Evolutionary conservation across 1,140 invertebrate genomes (phyloP).

Genomic region (Lepidurus packardi): DNA sequence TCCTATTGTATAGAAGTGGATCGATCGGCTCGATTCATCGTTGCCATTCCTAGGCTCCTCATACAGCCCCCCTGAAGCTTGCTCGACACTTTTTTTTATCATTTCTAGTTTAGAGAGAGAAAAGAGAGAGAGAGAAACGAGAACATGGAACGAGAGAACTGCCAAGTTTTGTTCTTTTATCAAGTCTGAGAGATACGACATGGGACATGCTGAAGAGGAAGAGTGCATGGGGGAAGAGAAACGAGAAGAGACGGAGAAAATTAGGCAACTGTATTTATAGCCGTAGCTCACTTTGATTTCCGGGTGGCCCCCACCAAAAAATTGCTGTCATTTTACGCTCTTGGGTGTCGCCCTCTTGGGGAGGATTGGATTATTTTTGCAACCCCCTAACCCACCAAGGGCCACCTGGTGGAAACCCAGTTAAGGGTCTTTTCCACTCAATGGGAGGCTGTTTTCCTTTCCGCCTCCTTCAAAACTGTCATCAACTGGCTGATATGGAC

Average conservation of each 20-base stretch:
- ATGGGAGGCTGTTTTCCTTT: too few relatives aligned
- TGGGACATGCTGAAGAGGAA: neutral
- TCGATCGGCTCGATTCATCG: conserved; percentile 1
- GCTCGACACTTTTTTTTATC: conserved; percentile 7
- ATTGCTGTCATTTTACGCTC: neutral
- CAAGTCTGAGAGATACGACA: neutral
- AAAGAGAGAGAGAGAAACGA: neutral
- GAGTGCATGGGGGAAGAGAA: neutral
- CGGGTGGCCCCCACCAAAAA: neutral
- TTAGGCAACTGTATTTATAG: conserved; percentile 19
- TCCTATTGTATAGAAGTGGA: neutral
- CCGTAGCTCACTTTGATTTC: neutral
- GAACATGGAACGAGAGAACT: neutral
- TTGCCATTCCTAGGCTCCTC: neutral
- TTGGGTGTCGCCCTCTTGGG: neutral
- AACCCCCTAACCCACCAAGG: neutral
- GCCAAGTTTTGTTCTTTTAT: conserved; percentile 12
- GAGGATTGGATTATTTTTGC: neutral
- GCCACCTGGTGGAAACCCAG: too few relatives aligned
- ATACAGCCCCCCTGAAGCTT: neutral
- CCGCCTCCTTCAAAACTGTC: too few relatives aligned
- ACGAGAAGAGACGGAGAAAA: neutral
- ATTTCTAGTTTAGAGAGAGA: neutral
- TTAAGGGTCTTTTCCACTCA: too few relatives aligned
- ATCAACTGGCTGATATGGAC: too few relatives aligned